Conservation (phyloP, 2,797 vertebrate species). For the Propithecus perrieri region DNA sequence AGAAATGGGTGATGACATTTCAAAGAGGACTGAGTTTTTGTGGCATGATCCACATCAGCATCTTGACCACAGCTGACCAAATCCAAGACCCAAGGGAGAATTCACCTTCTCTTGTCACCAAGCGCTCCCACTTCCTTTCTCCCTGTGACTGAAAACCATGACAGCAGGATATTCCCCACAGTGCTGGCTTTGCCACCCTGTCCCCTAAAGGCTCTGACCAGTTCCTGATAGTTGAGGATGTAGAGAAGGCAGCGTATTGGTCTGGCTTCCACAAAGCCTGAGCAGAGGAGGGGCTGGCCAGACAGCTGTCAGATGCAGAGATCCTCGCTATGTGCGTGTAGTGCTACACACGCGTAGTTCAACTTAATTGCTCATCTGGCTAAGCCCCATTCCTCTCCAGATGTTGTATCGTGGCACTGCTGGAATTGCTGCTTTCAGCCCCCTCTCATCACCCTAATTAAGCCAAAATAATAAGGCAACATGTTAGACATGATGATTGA, state of each 20-base stretch:
- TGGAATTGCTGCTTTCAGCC: constrained; percentile 69
- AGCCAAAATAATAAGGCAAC: constrained; percentile 81
- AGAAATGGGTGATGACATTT: background rate
- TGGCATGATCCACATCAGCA: background rate
- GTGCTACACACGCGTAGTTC: background rate
- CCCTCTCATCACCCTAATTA: constrained; percentile 81
- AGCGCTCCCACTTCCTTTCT: background rate
- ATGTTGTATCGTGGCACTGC: constrained; percentile 71
- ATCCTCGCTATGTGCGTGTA: constrained; percentile 49
- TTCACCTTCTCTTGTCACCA: background rate
- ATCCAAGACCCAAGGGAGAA: background rate
- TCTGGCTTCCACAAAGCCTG: background rate
- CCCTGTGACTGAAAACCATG: background rate
- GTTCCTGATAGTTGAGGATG: background rate
- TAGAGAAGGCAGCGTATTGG: background rate
- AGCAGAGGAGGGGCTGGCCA: constrained; percentile 48
- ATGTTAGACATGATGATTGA: constrained; percentile 68
- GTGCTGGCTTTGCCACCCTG: background rate
- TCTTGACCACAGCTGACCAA: background rate
- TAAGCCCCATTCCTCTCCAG: constrained; percentile 75
- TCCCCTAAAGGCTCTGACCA: background rate
- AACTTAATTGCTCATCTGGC: constrained; percentile 81
- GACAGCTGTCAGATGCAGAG: constrained; percentile 76
- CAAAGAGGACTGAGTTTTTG: background rate
- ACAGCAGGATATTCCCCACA: background rate